These are phyloP conservation scores for Streblospio benedicti DNA, from an alignment of 1,140 invertebrate species.

Conservation along the genomic window DNA sequence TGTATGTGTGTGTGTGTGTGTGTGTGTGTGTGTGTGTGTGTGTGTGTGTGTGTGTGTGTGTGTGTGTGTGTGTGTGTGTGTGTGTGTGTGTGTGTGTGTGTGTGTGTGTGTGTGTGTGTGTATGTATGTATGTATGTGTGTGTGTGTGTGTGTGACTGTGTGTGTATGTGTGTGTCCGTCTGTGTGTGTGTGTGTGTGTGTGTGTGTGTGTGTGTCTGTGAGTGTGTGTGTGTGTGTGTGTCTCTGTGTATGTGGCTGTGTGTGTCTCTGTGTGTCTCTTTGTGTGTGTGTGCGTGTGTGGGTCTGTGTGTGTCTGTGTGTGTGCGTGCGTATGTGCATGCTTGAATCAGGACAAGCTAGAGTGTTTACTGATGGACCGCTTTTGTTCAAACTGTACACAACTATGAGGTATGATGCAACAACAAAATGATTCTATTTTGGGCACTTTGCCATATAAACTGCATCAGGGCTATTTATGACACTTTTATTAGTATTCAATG, in stretches of 20 bases:
- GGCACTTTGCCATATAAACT: too few relatives aligned
- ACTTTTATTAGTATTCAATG: too few relatives aligned
- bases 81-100: slow-evolving; percentile 23
- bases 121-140: slow-evolving; percentile 7
- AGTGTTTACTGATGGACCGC: too few relatives aligned
- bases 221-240: slow-evolving; percentile 10
- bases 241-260: neutral
- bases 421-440: too few relatives aligned
- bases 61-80: slow-evolving; percentile 18
- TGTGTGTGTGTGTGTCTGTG: slow-evolving; percentile 1
- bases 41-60: slow-evolving; percentile 11
- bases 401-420: too few relatives aligned
- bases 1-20: slow-evolving; percentile 1
- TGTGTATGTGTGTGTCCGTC: neutral
- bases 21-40: slow-evolving; percentile 5
- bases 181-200: slow-evolving; percentile 2
- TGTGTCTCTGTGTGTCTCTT: slow-evolving; percentile 3
- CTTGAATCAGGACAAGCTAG: too few relatives aligned
- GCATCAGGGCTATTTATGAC: too few relatives aligned
- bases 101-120: slow-evolving; percentile 17
- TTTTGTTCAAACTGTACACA: too few relatives aligned
- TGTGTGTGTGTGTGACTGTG: slow-evolving; percentile 6
- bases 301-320: slow-evolving; percentile 8
- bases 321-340: slow-evolving; percentile 6
- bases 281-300: slow-evolving; percentile 10